These are phyloP conservation scores for Charina bottae DNA, from an alignment of 2,113 vertebrate species.

Conservation along the genomic window DNA sequence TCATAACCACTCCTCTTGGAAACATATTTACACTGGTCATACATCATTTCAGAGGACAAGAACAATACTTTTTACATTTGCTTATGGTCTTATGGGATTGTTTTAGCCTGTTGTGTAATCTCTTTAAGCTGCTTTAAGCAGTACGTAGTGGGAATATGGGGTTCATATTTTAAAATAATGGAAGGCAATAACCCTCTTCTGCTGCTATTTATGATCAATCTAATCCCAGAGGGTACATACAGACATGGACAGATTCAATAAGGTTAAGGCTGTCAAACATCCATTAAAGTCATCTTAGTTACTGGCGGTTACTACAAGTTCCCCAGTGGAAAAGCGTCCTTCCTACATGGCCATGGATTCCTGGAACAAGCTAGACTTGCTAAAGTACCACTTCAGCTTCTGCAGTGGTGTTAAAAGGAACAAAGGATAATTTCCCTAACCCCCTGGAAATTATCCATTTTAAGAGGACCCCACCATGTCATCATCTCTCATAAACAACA, in stretches of 20 bases:
- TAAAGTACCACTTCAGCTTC: no score
- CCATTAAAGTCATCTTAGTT: not conserved
- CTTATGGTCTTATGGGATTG: not conserved
- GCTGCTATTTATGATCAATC: no score
- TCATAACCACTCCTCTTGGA: not conserved
- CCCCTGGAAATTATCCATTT: not conserved
- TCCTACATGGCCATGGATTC: no score
- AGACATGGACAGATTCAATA: no score
- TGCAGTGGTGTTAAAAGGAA: no score
- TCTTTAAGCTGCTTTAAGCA: not conserved
- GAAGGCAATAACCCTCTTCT: no score
- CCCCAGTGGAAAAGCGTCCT: not conserved
- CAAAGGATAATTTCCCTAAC: not conserved
- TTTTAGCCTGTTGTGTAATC: not conserved
- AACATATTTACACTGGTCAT: not conserved
- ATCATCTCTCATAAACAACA: not conserved
- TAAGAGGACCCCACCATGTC: not conserved
- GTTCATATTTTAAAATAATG: no score
- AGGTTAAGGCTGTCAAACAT: no score
- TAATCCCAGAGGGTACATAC: no score
- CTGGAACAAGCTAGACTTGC: not conserved
- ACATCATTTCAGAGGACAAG: not conserved
- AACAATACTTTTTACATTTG: not conserved
- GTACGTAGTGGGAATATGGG: not conserved
- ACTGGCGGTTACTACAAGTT: not conserved